These are phyloP conservation scores for Steinernema hermaphroditum DNA, from an alignment of 2,888 invertebrate species.

Conservation along the genomic window DNA sequence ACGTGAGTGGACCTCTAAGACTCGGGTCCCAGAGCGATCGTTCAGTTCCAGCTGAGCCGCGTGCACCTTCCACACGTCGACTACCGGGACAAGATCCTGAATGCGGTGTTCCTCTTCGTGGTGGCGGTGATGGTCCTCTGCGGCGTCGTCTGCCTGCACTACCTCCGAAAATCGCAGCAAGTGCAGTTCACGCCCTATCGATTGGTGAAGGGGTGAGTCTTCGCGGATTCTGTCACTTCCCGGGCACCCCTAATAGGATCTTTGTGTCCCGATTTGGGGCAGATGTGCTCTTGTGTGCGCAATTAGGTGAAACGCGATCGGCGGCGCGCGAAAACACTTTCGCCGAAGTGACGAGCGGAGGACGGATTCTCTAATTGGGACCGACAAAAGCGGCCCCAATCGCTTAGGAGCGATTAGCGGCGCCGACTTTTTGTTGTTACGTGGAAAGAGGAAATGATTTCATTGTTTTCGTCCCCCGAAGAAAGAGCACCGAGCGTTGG, in stretches of 20 bases:
- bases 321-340: conserved; percentile 12
- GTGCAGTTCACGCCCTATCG: conserved; percentile 29
- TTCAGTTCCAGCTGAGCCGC: conserved; percentile 44
- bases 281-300: conserved; percentile 25
- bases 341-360: not conserved
- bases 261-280: not conserved
- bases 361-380: conserved; percentile 22
- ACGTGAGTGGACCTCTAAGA: conserved; percentile 66
- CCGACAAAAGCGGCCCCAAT: not conserved
- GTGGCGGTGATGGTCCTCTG: conserved; percentile 69
- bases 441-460: too few species aligned
- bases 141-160: conserved; percentile 49
- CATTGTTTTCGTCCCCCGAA: too few species aligned
- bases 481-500: too few species aligned
- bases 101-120: conserved; percentile 69
- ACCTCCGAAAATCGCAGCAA: conserved; percentile 37
- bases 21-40: too few species aligned
- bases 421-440: too few species aligned
- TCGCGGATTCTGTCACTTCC: not conserved
- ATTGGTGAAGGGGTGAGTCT: conserved; percentile 16
- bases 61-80: conserved; percentile 69
- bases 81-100: conserved; percentile 69
- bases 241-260: not conserved
- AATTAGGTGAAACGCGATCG: conserved; percentile 19
- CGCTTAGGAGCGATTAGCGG: conserved; percentile 3